Evolutionary conservation across 2,888 invertebrate genomes (phyloP).

Genomic region (Sympetrum striolatum): DNA sequence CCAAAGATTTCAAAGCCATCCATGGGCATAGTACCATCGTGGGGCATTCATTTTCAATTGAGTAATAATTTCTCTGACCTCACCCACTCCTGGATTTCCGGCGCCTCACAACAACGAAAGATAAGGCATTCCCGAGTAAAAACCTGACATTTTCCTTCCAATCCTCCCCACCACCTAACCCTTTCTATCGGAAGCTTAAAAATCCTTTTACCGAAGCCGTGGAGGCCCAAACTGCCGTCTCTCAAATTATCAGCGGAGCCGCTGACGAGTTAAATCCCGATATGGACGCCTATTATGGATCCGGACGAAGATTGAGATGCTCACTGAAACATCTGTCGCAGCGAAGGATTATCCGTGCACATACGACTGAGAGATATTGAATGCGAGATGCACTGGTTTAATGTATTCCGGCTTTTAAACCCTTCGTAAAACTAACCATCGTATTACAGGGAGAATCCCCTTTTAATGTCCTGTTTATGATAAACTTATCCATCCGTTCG

Average conservation of each 20-base stretch:
- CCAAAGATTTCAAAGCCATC: background rate
- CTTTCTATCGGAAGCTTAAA: background rate
- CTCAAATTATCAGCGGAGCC: conserved; percentile 8
- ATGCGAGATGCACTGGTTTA: too few species aligned
- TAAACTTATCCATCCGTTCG: too few species aligned
- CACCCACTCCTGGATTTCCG: background rate
- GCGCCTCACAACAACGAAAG: background rate
- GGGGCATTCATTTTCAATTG: background rate
- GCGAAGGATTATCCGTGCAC: background rate
- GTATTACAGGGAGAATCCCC: too few species aligned
- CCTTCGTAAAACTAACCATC: too few species aligned
- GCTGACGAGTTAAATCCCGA: conserved; percentile 27
- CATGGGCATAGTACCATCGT: background rate
- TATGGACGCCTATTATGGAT: conserved; percentile 2
- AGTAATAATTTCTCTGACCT: background rate
- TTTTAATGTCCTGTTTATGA: too few species aligned
- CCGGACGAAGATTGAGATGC: background rate
- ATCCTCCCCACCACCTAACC: background rate
- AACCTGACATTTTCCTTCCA: background rate
- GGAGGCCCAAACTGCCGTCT: too few species aligned
- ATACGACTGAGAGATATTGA: too few species aligned
- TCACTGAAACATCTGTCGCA: background rate
- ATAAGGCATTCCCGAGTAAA: background rate
- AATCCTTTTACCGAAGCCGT: background rate
- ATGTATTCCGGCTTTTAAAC: too few species aligned